Conservation (phyloP, 2,797 vertebrate species). For the Thunnus albacares region DNA sequence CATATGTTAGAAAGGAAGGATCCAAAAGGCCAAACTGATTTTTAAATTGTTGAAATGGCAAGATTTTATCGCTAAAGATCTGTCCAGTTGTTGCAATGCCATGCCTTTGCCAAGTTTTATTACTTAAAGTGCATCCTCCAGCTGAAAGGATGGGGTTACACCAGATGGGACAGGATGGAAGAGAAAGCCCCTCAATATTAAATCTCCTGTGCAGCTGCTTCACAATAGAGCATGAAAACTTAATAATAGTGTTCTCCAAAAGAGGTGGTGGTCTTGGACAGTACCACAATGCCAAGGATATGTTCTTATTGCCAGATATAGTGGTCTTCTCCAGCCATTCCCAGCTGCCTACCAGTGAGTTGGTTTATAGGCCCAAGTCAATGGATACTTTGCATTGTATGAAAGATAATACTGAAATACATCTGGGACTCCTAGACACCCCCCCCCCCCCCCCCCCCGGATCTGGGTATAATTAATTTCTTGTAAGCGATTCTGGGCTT, state of each 20-base stretch:
- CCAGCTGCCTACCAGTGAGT: not conserved
- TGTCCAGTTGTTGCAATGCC: no score
- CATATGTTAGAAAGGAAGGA: not conserved
- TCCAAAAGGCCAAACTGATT: no score
- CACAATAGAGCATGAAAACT: not conserved
- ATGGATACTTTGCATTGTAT: not conserved
- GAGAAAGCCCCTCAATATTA: not conserved
- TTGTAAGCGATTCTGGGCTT: not conserved
- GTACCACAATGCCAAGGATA: not conserved
- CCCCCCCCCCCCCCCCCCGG: no score
- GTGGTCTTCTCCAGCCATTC: not conserved
- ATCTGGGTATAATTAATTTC: not conserved
- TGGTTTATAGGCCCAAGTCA: not conserved
- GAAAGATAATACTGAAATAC: not conserved
- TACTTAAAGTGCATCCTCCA: not conserved
- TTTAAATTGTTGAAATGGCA: no score
- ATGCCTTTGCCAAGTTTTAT: no score
- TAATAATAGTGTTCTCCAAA: not conserved
- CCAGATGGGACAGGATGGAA: not conserved
- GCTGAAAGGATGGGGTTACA: not conserved
- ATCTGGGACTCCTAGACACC: not conserved
- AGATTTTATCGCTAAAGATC: no score
- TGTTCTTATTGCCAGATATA: not conserved
- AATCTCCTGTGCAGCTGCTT: not conserved
- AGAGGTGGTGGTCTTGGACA: not conserved